These are phyloP conservation scores for Neosalanx taihuensis DNA, from an alignment of 2,797 vertebrate genomes.

Conservation along the genomic window DNA sequence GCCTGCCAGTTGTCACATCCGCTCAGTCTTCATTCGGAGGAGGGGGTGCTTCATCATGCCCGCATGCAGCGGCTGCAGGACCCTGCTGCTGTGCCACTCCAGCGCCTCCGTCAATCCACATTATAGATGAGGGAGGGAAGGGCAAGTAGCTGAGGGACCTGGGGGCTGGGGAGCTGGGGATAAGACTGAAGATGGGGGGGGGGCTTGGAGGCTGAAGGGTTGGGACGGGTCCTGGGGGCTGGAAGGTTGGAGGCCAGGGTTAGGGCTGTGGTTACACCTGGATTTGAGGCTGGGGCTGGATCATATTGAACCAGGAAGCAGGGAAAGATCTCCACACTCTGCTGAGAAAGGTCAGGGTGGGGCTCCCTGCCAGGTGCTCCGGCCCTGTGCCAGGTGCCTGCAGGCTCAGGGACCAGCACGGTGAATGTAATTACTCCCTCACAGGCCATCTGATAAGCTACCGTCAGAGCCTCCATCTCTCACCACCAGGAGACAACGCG, in stretches of 20 bases:
- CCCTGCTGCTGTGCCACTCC: conserved; percentile 41
- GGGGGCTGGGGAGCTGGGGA: neutral
- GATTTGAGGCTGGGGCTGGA: neutral
- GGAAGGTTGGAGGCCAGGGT: neutral
- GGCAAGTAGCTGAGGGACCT: conserved; percentile 18
- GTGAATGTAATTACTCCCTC: conserved; percentile 69
- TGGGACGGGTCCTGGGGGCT: no score
- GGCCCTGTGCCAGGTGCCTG: conserved; percentile 57
- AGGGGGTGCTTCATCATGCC: conserved; percentile 63
- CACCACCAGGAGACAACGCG: conserved; percentile 55
- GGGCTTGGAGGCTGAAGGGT: neutral
- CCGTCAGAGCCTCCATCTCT: conserved; percentile 54
- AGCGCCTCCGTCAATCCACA: conserved; percentile 67
- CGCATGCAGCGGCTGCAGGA: conserved; percentile 43
- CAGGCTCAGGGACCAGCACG: conserved; percentile 53
- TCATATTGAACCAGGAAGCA: neutral
- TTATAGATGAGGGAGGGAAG: conserved; percentile 46
- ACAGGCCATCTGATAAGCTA: conserved; percentile 68
- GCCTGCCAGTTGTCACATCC: conserved; percentile 47
- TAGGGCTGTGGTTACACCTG: neutral
- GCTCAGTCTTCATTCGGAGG: conserved; percentile 68
- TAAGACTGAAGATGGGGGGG: neutral
- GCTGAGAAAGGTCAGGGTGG: conserved; percentile 60
- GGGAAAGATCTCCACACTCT: conserved; percentile 38
- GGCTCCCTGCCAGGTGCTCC: conserved; percentile 33